Conservation (phyloP, 1,140 invertebrate genomes). For the Cherax destructor region DNA sequence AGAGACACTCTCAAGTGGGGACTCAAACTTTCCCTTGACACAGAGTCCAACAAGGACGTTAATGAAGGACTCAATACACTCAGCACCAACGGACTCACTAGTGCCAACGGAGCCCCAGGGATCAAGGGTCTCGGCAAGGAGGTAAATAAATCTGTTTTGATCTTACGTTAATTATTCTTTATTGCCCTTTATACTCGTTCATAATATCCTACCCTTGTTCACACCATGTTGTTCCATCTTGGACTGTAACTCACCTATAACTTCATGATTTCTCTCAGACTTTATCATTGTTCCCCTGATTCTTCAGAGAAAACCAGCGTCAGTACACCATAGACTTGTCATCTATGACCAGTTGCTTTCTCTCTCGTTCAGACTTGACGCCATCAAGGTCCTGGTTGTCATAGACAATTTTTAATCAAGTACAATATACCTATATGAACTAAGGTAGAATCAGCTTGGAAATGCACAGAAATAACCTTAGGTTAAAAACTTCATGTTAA, state of each 20-base stretch:
- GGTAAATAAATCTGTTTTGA: slow-evolving; percentile 59
- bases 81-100: slow-evolving; percentile 71
- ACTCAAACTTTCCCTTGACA: slow-evolving; percentile 71
- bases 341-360: no score
- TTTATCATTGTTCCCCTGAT: no score
- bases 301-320: no score
- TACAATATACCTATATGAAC: no score
- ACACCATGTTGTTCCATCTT: not conserved
- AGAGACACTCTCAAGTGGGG: slow-evolving; percentile 71
- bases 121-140: slow-evolving; percentile 71
- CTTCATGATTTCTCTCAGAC: no score
- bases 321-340: no score
- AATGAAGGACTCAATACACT: slow-evolving; percentile 68
- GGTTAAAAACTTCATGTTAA: no score
- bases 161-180: not conserved
- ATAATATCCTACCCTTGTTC: not conserved
- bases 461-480: no score
- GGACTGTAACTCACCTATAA: not conserved
- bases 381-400: no score
- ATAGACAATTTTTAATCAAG: no score
- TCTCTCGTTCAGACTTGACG: no score
- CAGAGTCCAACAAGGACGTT: slow-evolving; percentile 69
- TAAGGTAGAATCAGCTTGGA: no score
- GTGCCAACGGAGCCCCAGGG: slow-evolving; percentile 71
- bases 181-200: not conserved